Evolutionary conservation across 2,888 invertebrate species (phyloP).

Genomic region (Embidobia sp.): DNA sequence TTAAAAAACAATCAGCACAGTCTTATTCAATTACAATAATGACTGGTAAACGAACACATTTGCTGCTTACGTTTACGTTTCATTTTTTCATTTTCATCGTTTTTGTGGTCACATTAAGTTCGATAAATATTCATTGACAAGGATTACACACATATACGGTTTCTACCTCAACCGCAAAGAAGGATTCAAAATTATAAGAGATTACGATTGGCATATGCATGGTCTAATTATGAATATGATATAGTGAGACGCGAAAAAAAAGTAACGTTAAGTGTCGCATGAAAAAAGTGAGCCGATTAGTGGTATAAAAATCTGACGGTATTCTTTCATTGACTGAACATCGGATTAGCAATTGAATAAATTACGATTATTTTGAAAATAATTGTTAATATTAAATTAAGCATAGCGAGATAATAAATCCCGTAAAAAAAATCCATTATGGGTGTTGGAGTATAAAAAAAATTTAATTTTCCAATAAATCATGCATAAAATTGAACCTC

Average conservation of each 20-base stretch:
- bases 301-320: constrained; percentile 32
- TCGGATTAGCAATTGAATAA: constrained; percentile 52
- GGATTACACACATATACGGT: constrained; percentile 48
- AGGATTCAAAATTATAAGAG: constrained; percentile 49
- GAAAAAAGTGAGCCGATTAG: constrained; percentile 43
- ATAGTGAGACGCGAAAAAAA: constrained; percentile 30
- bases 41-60: too few relatives aligned
- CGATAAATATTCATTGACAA: constrained; percentile 48
- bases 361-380: constrained; percentile 29
- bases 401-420: too few relatives aligned
- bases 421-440: too few relatives aligned
- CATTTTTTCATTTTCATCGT: constrained; percentile 6
- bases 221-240: constrained; percentile 55
- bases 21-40: too few relatives aligned
- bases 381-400: constrained; percentile 37
- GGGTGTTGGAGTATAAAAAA: too few relatives aligned
- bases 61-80: constrained; percentile 1
- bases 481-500: too few relatives aligned
- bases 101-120: constrained; percentile 22
- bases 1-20: too few relatives aligned
- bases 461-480: too few relatives aligned
- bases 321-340: constrained; percentile 29
- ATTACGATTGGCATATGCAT: constrained; percentile 41
- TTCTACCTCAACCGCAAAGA: constrained; percentile 25
- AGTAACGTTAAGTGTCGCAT: constrained; percentile 27